Evolutionary conservation across 2,113 vertebrate species (phyloP).

Genomic region (Callipepla californica): DNA sequence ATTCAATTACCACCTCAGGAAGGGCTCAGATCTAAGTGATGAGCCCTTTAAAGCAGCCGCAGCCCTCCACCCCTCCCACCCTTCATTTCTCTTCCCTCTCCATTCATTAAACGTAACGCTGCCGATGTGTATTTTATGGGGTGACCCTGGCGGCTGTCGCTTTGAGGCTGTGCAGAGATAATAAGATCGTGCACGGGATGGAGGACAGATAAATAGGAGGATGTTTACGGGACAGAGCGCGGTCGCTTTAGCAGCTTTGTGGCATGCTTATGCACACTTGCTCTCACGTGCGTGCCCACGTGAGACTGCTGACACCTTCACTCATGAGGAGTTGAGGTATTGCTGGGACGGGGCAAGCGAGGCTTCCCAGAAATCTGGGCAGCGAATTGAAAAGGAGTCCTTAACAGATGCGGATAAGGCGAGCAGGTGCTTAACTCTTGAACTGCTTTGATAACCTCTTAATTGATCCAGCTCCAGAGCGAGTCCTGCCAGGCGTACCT

Average conservation of each 20-base stretch:
- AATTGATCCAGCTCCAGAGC: background rate
- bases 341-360: background rate
- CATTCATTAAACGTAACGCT: conserved; percentile 72
- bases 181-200: conserved; percentile 79
- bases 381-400: background rate
- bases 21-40: conserved; percentile 78
- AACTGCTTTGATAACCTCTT: background rate
- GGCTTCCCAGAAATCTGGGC: background rate
- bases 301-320: background rate
- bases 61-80: conserved; percentile 54
- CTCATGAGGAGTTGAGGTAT: background rate
- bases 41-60: conserved; percentile 75
- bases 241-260: conserved; percentile 60
- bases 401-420: fast-evolving
- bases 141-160: conserved; percentile 81
- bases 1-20: conserved; percentile 83
- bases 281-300: background rate
- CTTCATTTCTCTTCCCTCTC: conserved; percentile 70
- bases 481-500: background rate
- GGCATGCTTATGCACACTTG: background rate
- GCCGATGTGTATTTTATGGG: conserved; percentile 80
- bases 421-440: background rate
- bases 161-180: conserved; percentile 77
- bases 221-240: conserved; percentile 71
- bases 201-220: conserved; percentile 79